phyloP scores from a whole-genome alignment of 2,888 invertebrate genomes.

The Sinodicranocentrus sp. region DNA sequence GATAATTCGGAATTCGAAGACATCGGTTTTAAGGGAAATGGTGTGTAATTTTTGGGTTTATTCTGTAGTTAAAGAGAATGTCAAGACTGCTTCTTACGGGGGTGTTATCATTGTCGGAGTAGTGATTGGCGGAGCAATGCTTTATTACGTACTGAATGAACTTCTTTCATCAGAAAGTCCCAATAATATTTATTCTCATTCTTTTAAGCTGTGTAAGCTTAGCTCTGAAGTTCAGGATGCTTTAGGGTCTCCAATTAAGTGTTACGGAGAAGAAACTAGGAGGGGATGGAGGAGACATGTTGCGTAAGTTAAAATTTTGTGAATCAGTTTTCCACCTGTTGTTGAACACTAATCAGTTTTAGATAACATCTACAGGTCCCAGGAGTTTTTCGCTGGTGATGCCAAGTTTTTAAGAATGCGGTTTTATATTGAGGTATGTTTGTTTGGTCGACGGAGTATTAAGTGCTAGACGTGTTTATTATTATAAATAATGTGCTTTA shows the following conservation, averaged over 20 bases:
- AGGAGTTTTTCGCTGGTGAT: slow-evolving; percentile 86
- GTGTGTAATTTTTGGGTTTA: slow-evolving; percentile 1
- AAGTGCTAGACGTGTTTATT: too few relatives aligned
- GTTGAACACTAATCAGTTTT: background rate
- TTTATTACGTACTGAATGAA: slow-evolving; percentile 91
- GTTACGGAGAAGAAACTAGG: slow-evolving; percentile 91
- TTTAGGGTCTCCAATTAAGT: slow-evolving; percentile 94
- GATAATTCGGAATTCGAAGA: slow-evolving; percentile 2
- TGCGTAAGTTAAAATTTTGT: slow-evolving; percentile 79
- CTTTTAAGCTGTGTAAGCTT: slow-evolving; percentile 86
- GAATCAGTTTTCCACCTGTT: background rate
- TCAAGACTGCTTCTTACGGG: slow-evolving; percentile 92
- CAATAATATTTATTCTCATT: slow-evolving; percentile 89
- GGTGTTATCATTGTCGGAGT: slow-evolving; percentile 89
- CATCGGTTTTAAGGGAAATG: too few relatives aligned
- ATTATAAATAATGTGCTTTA: too few relatives aligned
- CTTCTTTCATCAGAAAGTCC: slow-evolving; percentile 93
- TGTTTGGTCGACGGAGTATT: too few relatives aligned
- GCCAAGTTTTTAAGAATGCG: slow-evolving; percentile 91
- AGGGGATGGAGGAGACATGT: slow-evolving; percentile 91
- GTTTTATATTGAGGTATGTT: slow-evolving; percentile 86
- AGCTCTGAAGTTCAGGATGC: slow-evolving; percentile 88
- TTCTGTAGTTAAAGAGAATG: slow-evolving; percentile 91
- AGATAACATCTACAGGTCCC: slow-evolving; percentile 19
- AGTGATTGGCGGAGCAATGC: slow-evolving; percentile 89